A percentile compares a stretch with the other conserved stretches of the same genome.
These are phyloP conservation scores for Platypus cylindrus DNA, from an alignment of 2,888 invertebrate species.

Conservation along the genomic window DNA sequence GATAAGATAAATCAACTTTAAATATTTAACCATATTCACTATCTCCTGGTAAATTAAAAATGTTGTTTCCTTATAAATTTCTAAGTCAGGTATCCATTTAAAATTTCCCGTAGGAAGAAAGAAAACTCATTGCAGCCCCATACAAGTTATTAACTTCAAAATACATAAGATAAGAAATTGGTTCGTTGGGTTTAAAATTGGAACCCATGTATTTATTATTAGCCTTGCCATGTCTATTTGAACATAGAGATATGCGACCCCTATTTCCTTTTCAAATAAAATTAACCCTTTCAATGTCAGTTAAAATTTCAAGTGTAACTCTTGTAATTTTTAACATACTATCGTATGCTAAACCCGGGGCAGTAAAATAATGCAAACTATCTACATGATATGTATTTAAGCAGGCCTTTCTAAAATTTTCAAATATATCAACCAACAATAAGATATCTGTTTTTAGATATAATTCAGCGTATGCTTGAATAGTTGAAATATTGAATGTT, in stretches of 20 bases:
- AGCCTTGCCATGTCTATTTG: constrained; percentile 5
- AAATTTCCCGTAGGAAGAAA: too few relatives aligned
- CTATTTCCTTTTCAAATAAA: constrained; percentile 5
- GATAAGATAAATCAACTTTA: constrained; percentile 7
- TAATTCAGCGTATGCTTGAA: constrained; percentile 2
- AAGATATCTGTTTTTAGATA: constrained; percentile 4
- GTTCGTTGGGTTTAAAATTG: constrained; percentile 2
- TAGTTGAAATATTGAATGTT: constrained; percentile 5
- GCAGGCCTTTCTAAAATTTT: constrained; percentile 4
- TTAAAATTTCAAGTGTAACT: constrained; percentile 2
- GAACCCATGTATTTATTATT: constrained; percentile 4
- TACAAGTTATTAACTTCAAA: constrained; percentile 6
- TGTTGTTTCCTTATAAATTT: too few relatives aligned
- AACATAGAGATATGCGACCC: constrained; percentile 6
- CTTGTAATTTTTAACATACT: constrained; percentile 1
- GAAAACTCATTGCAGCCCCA: constrained; percentile 5
- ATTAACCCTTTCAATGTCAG: constrained; percentile 2
- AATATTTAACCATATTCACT: constrained; percentile 3
- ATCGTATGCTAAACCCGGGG: constrained; percentile 3
- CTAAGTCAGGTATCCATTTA: too few relatives aligned
- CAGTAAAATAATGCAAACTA: constrained; percentile 4
- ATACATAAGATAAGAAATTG: constrained; percentile 5
- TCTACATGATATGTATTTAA: constrained; percentile 3
- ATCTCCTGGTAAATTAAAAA: constrained; percentile 1
- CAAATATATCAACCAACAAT: constrained; percentile 4